These are phyloP conservation scores for Brachypodius melanocephalos DNA, from an alignment of 2,113 vertebrate species.

Conservation along the genomic window DNA sequence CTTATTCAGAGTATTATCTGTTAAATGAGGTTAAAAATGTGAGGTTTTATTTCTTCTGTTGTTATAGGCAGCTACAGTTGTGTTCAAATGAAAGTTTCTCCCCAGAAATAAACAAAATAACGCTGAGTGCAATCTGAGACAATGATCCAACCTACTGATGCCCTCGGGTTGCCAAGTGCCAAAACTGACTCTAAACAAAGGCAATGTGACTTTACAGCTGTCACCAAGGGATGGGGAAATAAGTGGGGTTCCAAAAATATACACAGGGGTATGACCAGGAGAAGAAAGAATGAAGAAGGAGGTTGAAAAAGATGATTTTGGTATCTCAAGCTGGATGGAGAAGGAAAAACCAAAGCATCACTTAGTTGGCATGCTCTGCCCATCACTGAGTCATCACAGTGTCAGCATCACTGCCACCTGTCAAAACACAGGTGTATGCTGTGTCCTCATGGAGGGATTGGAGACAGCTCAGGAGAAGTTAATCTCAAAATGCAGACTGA, in stretches of 20 bases:
- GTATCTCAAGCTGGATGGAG: neutral
- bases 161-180: neutral
- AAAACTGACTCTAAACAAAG: neutral
- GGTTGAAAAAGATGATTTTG: neutral
- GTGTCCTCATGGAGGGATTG: neutral
- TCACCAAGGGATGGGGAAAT: neutral
- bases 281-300: neutral
- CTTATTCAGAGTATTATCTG: neutral
- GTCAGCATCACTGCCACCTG: neutral
- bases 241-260: neutral
- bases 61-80: neutral
- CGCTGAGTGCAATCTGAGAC: neutral
- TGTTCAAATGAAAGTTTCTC: neutral
- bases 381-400: neutral
- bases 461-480: neutral
- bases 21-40: neutral
- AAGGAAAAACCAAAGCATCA: neutral
- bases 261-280: neutral
- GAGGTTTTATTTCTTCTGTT: neutral
- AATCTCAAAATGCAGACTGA: neutral
- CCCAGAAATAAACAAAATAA: neutral
- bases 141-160: conserved; percentile 16
- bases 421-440: neutral
- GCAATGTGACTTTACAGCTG: neutral
- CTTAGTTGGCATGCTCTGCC: neutral